These are phyloP conservation scores for Trichechus manatus DNA, from an alignment of 2,113 vertebrate genomes.

Conservation along the genomic window DNA sequence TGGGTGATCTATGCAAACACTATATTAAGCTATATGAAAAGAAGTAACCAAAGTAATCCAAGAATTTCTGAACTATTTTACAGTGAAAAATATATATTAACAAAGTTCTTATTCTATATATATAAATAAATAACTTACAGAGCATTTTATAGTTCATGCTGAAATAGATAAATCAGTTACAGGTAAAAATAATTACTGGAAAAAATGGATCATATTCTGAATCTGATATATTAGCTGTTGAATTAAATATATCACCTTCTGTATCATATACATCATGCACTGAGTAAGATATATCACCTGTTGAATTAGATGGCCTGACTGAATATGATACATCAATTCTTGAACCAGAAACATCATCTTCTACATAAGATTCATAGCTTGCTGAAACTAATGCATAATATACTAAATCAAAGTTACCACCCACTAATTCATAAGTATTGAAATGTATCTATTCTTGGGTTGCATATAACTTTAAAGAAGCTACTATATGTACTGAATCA, in stretches of 20 bases:
- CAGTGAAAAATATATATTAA: slow-evolving; percentile 57
- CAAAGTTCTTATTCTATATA: slow-evolving; percentile 28
- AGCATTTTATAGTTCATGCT: slow-evolving; percentile 20
- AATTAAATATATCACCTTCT: background rate
- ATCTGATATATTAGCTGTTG: slow-evolving; percentile 28
- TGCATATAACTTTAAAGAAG: slow-evolving; percentile 63
- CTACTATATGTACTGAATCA: background rate
- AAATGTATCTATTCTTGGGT: slow-evolving; percentile 5
- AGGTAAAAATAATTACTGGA: slow-evolving; percentile 27
- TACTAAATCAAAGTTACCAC: slow-evolving; percentile 76
- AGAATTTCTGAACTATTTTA: slow-evolving; percentile 21
- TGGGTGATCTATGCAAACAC: background rate
- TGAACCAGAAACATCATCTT: slow-evolving; percentile 66
- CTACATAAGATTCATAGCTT: slow-evolving; percentile 77
- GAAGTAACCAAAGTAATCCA: slow-evolving; percentile 1
- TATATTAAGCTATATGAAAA: background rate
- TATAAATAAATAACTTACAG: slow-evolving; percentile 57
- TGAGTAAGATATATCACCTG: slow-evolving; percentile 32
- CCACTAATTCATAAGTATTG: slow-evolving; percentile 68
- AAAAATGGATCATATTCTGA: background rate
- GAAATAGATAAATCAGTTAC: slow-evolving; percentile 60
- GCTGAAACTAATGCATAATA: slow-evolving; percentile 64
- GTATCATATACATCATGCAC: background rate
- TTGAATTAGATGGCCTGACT: slow-evolving; percentile 65
- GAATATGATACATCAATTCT: slow-evolving; percentile 66